A percentile compares a stretch with the other conserved stretches of the same genome.
phyloP scores from a whole-genome alignment of 2,888 invertebrate genomes.

The Brachyptera putata region DNA sequence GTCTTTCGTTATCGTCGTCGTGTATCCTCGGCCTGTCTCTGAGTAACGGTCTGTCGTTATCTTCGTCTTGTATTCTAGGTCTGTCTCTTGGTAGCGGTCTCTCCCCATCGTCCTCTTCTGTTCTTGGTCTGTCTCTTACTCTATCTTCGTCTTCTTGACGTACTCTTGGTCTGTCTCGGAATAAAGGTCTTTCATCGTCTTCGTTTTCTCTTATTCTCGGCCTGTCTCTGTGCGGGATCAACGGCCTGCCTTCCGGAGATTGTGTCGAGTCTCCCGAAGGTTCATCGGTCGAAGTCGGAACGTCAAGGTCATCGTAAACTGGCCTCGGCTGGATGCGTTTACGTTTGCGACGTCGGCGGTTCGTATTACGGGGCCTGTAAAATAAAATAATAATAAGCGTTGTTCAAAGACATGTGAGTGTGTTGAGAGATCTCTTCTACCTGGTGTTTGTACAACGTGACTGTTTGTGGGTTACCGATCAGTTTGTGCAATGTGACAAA shows the following conservation, averaged over 20 bases:
- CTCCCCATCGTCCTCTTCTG: not conserved
- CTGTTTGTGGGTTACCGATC: too few relatives aligned
- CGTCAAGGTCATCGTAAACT: not conserved
- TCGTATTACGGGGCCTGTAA: slow-evolving; percentile 3
- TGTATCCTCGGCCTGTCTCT: not conserved
- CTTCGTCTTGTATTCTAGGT: not conserved
- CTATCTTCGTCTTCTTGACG: not conserved
- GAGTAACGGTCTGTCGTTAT: too few relatives aligned
- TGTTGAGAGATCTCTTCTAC: too few relatives aligned
- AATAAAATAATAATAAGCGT: too few relatives aligned
- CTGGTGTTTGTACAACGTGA: too few relatives aligned
- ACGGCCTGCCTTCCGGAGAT: too few relatives aligned
- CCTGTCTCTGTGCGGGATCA: too few relatives aligned
- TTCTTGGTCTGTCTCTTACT: not conserved
- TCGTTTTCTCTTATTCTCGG: too few relatives aligned
- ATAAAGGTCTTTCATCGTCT: not conserved
- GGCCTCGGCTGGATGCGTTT: slow-evolving; percentile 13
- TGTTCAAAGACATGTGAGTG: too few relatives aligned
- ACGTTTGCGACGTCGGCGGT: slow-evolving; percentile 11
- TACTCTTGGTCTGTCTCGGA: too few relatives aligned
- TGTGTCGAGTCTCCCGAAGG: not conserved
- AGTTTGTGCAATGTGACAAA: too few relatives aligned
- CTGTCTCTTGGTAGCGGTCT: not conserved
- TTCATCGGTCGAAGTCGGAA: not conserved
- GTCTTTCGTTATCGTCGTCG: not conserved